These are phyloP conservation scores for Cetoscarus ocellatus DNA, from an alignment of 2,797 vertebrate species.

Conservation along the genomic window DNA sequence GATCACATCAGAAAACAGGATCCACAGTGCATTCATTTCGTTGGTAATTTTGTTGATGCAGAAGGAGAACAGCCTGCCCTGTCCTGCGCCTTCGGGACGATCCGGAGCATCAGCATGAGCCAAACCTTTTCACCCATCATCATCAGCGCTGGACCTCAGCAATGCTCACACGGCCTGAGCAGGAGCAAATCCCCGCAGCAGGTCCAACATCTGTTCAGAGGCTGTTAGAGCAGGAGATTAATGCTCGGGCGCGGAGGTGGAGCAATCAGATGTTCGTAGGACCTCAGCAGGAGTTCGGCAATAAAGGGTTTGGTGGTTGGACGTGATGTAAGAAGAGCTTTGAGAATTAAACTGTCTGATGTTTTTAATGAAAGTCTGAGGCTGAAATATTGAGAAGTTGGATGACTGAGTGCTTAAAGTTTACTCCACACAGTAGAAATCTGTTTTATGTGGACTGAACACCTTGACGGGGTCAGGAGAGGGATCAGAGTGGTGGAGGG, in stretches of 20 bases:
- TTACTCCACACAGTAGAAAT: not conserved
- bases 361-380: slow-evolving; percentile 15
- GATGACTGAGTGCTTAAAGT: slow-evolving; percentile 2
- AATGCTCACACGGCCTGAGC: not conserved
- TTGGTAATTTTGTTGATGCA: not conserved
- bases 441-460: no score
- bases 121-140: not conserved
- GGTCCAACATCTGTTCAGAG: not conserved
- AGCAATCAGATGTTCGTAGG: not conserved
- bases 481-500: no score
- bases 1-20: no score
- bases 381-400: not conserved
- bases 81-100: not conserved
- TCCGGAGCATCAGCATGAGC: not conserved
- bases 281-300: no score
- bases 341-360: slow-evolving; percentile 1
- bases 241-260: not conserved
- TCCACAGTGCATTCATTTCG: no score
- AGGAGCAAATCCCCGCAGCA: not conserved
- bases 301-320: not conserved
- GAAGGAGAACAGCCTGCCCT: not conserved
- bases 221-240: not conserved
- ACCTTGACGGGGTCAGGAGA: no score
- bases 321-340: not conserved
- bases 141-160: not conserved